Evolutionary conservation across 2,797 vertebrate genomes (phyloP).

Genomic region (Bovichtus diacanthus): DNA sequence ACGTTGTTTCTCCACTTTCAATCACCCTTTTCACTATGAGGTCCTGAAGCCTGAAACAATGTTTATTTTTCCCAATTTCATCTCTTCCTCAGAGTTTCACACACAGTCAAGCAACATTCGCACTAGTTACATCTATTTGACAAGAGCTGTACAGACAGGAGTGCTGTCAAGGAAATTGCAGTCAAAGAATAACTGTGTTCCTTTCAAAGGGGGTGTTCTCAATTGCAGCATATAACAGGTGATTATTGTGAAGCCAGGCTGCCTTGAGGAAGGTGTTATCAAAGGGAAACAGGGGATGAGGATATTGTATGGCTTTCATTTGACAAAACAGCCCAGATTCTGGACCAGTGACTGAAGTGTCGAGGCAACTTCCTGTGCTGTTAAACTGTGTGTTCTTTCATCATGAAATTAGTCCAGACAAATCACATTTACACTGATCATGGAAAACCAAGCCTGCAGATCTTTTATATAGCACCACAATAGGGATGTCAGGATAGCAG

Average conservation of each 20-base stretch:
- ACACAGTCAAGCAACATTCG: neutral
- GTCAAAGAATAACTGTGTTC: conserved; percentile 6
- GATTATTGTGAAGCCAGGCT: conserved; percentile 10
- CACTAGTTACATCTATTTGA: neutral
- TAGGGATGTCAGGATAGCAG: too few relatives aligned
- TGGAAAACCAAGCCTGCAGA: too few relatives aligned
- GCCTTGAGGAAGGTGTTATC: conserved; percentile 37
- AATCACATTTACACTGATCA: too few relatives aligned
- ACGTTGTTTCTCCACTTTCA: neutral
- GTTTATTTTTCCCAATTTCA: neutral
- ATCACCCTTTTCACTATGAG: conserved; percentile 6
- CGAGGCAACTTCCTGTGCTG: conserved; percentile 17
- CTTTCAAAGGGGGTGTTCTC: neutral
- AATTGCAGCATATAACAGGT: conserved; percentile 2
- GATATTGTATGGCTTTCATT: conserved; percentile 18
- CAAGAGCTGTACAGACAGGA: neutral
- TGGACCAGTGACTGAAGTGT: conserved; percentile 3
- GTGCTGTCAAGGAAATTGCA: neutral
- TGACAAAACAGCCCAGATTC: neutral
- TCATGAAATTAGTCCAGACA: too few relatives aligned
- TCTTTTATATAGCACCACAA: too few relatives aligned
- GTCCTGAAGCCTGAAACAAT: conserved; percentile 1
- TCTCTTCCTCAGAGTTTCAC: neutral
- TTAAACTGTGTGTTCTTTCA: neutral
- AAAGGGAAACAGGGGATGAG: conserved; percentile 22